Evolutionary conservation across 2,797 vertebrate species (phyloP), one percentile per base, ranked within the genome.

Genomic region (Ambastaia sidthimunki): DNA sequence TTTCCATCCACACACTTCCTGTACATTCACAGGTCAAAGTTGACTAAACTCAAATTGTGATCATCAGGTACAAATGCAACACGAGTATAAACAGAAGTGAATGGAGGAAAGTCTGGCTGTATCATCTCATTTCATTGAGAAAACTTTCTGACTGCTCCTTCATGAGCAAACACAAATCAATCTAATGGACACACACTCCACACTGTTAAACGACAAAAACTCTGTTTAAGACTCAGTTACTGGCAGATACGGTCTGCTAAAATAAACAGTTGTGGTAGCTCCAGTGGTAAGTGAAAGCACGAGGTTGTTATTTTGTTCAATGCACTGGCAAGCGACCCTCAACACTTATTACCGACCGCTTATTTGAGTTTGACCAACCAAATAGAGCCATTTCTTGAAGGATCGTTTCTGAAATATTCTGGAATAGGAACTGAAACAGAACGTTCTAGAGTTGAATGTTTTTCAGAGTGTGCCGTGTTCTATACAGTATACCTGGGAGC

Each of bases 291-390:
- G 90, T 89, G 84, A 87, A 90, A 80, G 86, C 76, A 86, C 86
- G 9, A 91, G 90, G 91, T 87, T 93, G 91, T 93, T 94, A 92
- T 94, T 94, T 92, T 91, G 85, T 89, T 91, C 90, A 62, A 87
- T 85, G 87, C 85, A 89, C 88, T 94, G 92, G 92, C 92, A 92
- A 66, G 77, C 62, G 48, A 84, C 89, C 89, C 91, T 87, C 87
- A 74, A n/a, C 85, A 89, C 90, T 92, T 92, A 92, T 90, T 85
- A 85, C 80, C 28, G 23, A 88, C 83, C 87, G 92, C 92, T 93
- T 93, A 94, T 93, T 94, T 87, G 91, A 92, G 90, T 93, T 91
- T 85, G 82, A 83, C 82, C 76, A 66, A 75, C 72, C 73, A 86
- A 85, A 85, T 62, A 77, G 79, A 80, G 62, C 16, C 18, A 57